A percentile compares a stretch with the other conserved stretches of the same genome.
Conservation (phyloP, 2,888 invertebrate genomes). For the Eupithecia centaureata region DNA sequence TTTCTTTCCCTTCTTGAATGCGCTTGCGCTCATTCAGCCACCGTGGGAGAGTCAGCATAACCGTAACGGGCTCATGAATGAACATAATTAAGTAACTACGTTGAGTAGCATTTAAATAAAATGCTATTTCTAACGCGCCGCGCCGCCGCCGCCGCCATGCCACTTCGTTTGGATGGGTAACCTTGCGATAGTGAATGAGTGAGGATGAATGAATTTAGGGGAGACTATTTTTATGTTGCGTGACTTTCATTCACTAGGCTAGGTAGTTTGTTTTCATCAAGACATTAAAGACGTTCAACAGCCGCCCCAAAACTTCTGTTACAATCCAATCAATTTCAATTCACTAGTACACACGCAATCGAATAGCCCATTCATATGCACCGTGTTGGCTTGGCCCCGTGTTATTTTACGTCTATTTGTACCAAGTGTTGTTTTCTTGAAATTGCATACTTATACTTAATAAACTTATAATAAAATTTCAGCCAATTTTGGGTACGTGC, state of each 20-base stretch:
- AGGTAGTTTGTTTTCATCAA: conserved; percentile 4
- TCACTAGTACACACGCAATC: not conserved
- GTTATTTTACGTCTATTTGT: no score
- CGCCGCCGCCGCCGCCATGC: conserved; percentile 42
- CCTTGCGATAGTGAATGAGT: conserved; percentile 47
- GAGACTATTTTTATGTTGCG: conserved; percentile 57
- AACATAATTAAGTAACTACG: conserved; percentile 56
- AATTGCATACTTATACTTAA: no score
- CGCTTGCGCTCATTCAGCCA: conserved; percentile 48
- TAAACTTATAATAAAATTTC: no score
- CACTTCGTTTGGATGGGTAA: conserved; percentile 56
- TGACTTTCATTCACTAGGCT: conserved; percentile 33
- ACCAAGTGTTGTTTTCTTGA: no score
- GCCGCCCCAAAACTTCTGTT: not conserved
- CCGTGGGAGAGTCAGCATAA: conserved; percentile 74
- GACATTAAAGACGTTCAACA: not conserved
- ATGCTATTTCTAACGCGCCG: conserved; percentile 51
- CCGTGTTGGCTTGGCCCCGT: no score
- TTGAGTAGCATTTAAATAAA: conserved; percentile 49
- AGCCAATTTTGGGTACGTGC: no score
- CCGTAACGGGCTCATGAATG: conserved; percentile 74
- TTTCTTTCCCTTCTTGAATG: conserved; percentile 67
- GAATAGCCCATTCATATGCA: not conserved
- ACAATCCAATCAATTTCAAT: not conserved
- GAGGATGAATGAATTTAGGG: conserved; percentile 62